Percentiles rank a stretch among this genome's conserved stretches.
Evolutionary conservation across 2,888 invertebrate species (phyloP).

Genomic region (Siphlonurus alternatus): DNA sequence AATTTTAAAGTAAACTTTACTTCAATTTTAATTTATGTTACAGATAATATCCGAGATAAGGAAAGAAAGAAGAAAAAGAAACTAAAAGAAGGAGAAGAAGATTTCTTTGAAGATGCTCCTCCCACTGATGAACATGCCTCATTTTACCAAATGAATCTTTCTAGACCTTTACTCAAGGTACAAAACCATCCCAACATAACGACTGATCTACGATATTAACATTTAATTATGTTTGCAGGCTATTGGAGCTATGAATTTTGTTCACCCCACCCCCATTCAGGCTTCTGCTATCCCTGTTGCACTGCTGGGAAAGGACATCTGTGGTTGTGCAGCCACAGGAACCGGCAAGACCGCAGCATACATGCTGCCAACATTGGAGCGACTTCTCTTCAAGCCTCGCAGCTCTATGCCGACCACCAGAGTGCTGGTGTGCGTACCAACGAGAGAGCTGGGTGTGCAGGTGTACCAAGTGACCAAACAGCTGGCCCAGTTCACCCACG

Average conservation of each 20-base stretch:
- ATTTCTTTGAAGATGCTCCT: constrained; percentile 47
- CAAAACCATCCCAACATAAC: no score
- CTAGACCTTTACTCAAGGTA: constrained; percentile 76
- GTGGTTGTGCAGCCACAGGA: constrained; percentile 97
- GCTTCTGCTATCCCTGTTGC: constrained; percentile 89
- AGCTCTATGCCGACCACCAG: constrained; percentile 48
- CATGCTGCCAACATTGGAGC: constrained; percentile 91
- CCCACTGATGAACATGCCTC: constrained; percentile 41
- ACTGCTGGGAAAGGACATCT: constrained; percentile 81
- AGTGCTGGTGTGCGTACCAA: constrained; percentile 89
- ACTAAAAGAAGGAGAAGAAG: constrained; percentile 19
- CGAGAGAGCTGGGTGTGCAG: constrained; percentile 93
- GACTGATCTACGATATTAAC: no score
- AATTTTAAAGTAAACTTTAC: no score
- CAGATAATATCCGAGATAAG: constrained; percentile 7
- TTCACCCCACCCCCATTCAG: constrained; percentile 94
- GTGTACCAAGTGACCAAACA: constrained; percentile 90
- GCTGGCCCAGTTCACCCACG: constrained; percentile 67
- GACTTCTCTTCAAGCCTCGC: constrained; percentile 71
- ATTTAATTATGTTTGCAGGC: constrained; percentile 34
- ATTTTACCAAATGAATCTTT: constrained; percentile 92
- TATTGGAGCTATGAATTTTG: constrained; percentile 70
- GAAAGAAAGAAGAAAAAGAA: constrained; percentile 14
- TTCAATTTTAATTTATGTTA: background rate
- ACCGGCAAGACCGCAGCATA: constrained; percentile 98